These are phyloP conservation scores for Paragorgia papillata DNA, from an alignment of 92 coral and sea anemone genomes.

Conservation along the genomic window DNA sequence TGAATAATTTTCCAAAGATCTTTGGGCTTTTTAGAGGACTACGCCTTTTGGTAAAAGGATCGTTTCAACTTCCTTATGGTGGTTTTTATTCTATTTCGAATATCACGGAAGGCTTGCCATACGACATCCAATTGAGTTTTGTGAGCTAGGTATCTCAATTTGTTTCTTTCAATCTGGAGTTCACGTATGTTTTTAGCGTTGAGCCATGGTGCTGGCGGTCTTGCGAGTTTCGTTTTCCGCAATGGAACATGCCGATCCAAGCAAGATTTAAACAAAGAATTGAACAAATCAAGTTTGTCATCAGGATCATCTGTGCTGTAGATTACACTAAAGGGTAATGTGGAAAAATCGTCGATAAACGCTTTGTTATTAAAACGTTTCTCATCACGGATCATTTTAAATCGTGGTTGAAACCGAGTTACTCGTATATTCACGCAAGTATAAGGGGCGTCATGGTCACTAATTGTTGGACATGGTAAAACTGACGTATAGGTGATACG, in stretches of 20 bases:
- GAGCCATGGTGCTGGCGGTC: conserved; percentile 47
- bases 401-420: neutral
- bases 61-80: conserved; percentile 14
- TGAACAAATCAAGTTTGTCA: conserved; percentile 1
- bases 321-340: conserved; percentile 3
- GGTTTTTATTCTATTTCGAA: conserved; percentile 22
- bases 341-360: neutral
- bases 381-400: neutral
- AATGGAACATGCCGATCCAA: conserved; percentile 22
- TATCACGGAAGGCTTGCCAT: conserved; percentile 43
- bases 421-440: conserved; percentile 1
- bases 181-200: conserved; percentile 25
- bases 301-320: neutral
- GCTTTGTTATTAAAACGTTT: neutral
- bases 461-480: conserved; percentile 3
- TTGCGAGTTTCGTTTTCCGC: conserved; percentile 6
- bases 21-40: conserved; percentile 9
- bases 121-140: conserved; percentile 23
- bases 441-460: conserved; percentile 18
- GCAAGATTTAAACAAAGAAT: conserved; percentile 7
- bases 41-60: conserved; percentile 21
- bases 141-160: conserved; percentile 36
- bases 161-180: conserved; percentile 34
- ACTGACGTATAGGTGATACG: neutral
- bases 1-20: conserved; percentile 24